phyloP scores from a whole-genome alignment of 1,140 invertebrate genomes.

The Teleopsis dalmanni region DNA sequence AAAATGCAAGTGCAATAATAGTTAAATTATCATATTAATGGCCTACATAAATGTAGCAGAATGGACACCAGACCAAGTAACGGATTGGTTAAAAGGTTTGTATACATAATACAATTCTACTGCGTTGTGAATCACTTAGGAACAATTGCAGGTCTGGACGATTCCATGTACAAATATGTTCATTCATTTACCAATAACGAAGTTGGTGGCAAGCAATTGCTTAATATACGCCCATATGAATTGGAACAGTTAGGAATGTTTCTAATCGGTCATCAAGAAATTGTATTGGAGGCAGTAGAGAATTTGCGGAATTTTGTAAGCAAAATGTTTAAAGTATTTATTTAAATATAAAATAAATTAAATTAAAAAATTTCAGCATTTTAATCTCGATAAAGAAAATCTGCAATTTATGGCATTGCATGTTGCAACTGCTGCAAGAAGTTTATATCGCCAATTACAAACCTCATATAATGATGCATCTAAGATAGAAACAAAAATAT shows the following conservation, averaged over 20 bases:
- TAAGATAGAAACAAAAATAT: slow-evolving; percentile 68
- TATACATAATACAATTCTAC: slow-evolving; percentile 5
- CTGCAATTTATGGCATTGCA: slow-evolving; percentile 78
- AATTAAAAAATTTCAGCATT: slow-evolving; percentile 59
- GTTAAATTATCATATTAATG: slow-evolving; percentile 46
- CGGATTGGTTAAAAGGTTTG: slow-evolving; percentile 84
- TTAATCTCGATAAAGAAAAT: slow-evolving; percentile 84
- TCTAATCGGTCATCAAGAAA: slow-evolving; percentile 86
- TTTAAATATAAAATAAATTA: neutral
- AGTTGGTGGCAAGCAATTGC: slow-evolving; percentile 72
- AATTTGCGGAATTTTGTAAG: slow-evolving; percentile 79
- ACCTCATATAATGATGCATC: slow-evolving; percentile 49
- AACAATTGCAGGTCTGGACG: slow-evolving; percentile 64
- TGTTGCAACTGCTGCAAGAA: slow-evolving; percentile 73
- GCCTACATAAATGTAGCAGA: slow-evolving; percentile 83
- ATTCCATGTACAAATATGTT: slow-evolving; percentile 70
- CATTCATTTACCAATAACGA: slow-evolving; percentile 72
- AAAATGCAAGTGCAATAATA: neutral
- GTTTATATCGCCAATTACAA: slow-evolving; percentile 60
- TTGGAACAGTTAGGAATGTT: slow-evolving; percentile 75
- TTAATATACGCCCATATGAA: slow-evolving; percentile 77
- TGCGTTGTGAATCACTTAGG: neutral
- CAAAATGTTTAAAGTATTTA: slow-evolving; percentile 16
- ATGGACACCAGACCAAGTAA: slow-evolving; percentile 89
- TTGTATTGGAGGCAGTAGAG: slow-evolving; percentile 84